A percentile compares a stretch with the other conserved stretches of the same genome.
phyloP scores from a whole-genome alignment of 2,888 invertebrate genomes.

The Drosophila borborema region DNA sequence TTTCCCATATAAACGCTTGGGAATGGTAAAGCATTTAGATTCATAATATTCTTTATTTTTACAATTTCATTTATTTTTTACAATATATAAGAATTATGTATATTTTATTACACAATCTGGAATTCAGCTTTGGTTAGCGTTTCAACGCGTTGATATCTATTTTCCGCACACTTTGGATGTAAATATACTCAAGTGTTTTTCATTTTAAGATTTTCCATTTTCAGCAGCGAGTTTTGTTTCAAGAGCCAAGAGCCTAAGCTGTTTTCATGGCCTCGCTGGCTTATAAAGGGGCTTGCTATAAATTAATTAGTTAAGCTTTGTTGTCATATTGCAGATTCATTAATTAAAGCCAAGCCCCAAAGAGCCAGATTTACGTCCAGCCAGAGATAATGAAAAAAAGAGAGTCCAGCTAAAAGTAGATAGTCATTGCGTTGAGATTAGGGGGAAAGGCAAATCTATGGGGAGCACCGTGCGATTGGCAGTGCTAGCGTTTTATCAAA shows the following conservation, averaged over 20 bases:
- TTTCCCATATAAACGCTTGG: neutral
- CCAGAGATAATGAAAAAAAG: slow-evolving; percentile 65
- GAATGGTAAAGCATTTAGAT: neutral
- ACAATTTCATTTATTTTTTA: no score
- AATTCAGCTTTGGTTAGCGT: neutral
- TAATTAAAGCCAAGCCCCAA: slow-evolving; percentile 61
- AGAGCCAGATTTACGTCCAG: slow-evolving; percentile 60
- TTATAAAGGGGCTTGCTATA: slow-evolving; percentile 41
- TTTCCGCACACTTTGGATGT: neutral
- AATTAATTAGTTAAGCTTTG: slow-evolving; percentile 74
- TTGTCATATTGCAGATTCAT: slow-evolving; percentile 70
- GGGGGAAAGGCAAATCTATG: slow-evolving; percentile 20
- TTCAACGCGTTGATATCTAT: neutral
- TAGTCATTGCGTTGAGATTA: slow-evolving; percentile 48
- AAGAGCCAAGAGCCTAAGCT: slow-evolving; percentile 1
- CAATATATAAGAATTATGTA: no score
- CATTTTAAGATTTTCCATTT: slow-evolving; percentile 12
- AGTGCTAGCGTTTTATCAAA: slow-evolving; percentile 66
- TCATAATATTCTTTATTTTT: no score
- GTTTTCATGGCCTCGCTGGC: slow-evolving; percentile 24
- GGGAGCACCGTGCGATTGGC: slow-evolving; percentile 25
- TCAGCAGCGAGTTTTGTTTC: neutral
- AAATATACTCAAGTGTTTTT: neutral
- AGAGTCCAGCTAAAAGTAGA: slow-evolving; percentile 24
- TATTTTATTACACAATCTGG: neutral